phyloP scores from a whole-genome alignment of 2,888 invertebrate genomes.

The Thecophora atra region DNA sequence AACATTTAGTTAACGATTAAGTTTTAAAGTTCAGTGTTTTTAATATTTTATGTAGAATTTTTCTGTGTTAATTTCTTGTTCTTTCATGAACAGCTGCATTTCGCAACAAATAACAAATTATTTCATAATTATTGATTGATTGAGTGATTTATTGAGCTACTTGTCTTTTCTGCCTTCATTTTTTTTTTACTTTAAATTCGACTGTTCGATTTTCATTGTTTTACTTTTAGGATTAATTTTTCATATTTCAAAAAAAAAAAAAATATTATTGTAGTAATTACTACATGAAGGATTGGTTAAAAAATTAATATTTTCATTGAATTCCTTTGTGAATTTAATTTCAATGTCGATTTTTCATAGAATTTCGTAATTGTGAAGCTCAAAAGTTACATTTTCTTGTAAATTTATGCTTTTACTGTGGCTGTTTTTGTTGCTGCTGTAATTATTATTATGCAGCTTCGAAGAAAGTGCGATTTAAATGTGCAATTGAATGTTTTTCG shows the following conservation, averaged over 20 bases:
- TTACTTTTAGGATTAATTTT: not conserved
- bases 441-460: not conserved
- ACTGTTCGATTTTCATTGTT: not conserved
- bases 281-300: no score
- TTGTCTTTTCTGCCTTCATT: not conserved
- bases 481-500: not conserved
- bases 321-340: not conserved
- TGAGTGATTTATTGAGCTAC: not conserved
- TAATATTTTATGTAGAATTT: no score
- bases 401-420: no score
- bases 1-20: no score
- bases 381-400: not conserved
- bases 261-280: no score
- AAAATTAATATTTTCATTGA: not conserved
- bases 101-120: not conserved
- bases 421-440: not conserved
- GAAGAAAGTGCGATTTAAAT: conserved; percentile 3
- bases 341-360: not conserved
- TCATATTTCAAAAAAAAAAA: not conserved
- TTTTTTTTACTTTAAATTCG: not conserved
- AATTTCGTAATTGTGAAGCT: no score
- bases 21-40: no score
- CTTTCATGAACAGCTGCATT: not conserved
- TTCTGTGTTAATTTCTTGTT: not conserved
- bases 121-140: not conserved